These are phyloP conservation scores for Montifringilla adamsi DNA, from an alignment of 2,113 vertebrate species.

Conservation along the genomic window DNA sequence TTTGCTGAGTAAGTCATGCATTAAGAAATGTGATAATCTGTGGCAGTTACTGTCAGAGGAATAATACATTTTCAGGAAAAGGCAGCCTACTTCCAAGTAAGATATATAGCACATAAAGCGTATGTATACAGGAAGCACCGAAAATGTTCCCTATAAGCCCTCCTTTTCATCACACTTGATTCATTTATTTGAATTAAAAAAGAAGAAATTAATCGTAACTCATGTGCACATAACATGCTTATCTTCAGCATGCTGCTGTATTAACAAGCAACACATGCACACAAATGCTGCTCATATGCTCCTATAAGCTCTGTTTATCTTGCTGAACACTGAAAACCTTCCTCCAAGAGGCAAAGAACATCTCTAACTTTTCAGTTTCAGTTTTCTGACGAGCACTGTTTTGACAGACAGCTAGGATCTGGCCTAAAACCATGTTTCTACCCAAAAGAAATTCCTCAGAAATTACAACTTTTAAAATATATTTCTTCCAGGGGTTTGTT, in stretches of 20 bases:
- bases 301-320: not conserved
- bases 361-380: not conserved
- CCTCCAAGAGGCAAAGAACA: not conserved
- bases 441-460: not conserved
- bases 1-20: not conserved
- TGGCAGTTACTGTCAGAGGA: not conserved
- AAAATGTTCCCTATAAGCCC: not conserved
- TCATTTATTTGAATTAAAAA: not conserved
- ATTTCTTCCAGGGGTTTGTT: not conserved
- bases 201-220: not conserved
- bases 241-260: fast-evolving
- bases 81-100: not conserved
- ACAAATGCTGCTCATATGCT: not conserved
- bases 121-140: not conserved
- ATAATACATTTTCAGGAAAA: not conserved
- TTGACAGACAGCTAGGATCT: not conserved
- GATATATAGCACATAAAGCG: not conserved
- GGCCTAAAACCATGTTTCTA: not conserved
- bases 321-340: not conserved
- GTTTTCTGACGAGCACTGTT: not conserved
- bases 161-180: not conserved
- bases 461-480: not conserved
- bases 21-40: not conserved
- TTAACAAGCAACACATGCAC: not conserved
- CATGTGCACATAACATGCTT: not conserved